Evolutionary conservation across 35 echinoderm and acorn worm species (phyloP).

Genomic region (Antedon bifida): DNA sequence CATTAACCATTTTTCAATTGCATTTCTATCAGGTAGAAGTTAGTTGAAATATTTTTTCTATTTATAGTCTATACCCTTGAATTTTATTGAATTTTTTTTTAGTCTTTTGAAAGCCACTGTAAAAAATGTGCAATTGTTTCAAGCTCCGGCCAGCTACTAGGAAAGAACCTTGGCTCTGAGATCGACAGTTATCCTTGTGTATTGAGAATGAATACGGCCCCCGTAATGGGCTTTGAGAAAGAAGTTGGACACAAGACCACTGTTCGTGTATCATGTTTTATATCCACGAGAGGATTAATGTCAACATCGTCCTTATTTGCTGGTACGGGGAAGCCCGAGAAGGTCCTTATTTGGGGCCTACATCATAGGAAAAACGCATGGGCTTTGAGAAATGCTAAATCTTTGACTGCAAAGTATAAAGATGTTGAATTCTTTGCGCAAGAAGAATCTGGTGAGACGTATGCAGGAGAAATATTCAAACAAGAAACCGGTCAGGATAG

Average conservation of each 20-base stretch:
- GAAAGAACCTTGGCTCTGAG: slow-evolving; percentile 11
- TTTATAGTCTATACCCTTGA: too few relatives aligned
- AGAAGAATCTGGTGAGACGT: not conserved
- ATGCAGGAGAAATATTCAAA: not conserved
- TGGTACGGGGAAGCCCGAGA: not conserved
- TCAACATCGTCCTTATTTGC: not conserved
- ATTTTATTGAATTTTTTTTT: too few relatives aligned
- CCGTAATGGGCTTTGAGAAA: slow-evolving; percentile 25
- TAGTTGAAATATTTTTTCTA: too few relatives aligned
- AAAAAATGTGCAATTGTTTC: slow-evolving; percentile 37
- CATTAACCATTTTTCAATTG: too few relatives aligned
- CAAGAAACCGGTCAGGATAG: not conserved
- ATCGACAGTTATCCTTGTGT: slow-evolving; percentile 40
- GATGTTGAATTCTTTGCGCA: not conserved
- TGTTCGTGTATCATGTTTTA: slow-evolving; percentile 24
- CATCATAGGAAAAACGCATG: not conserved
- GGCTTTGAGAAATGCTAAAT: not conserved
- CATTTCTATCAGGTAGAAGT: too few relatives aligned
- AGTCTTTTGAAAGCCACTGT: slow-evolving; percentile 27
- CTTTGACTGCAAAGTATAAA: not conserved
- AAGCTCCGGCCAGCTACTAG: slow-evolving; percentile 31
- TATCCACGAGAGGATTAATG: slow-evolving; percentile 7
- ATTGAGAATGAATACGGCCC: slow-evolving; percentile 39
- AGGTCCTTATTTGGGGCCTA: not conserved
- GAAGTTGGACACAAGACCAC: slow-evolving; percentile 38